Percentiles rank a stretch among this genome's conserved stretches.
phyloP scores from a whole-genome alignment of 37 sponge, comb jelly and placozoan species.

The Cliona cf. orientalis region DNA sequence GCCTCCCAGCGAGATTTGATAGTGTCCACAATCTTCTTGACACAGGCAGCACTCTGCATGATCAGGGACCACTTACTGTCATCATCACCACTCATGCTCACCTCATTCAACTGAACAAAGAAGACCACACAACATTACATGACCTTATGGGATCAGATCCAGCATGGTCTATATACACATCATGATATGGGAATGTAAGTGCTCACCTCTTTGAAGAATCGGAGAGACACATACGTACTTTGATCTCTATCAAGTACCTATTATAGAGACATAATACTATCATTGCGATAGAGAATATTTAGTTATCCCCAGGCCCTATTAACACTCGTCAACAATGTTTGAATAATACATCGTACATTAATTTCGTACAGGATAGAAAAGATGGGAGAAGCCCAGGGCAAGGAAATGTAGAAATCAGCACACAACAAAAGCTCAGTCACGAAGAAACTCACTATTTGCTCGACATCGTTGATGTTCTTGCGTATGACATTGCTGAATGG shows the following conservation, averaged over 20 bases:
- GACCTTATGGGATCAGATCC: background rate
- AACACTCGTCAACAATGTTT: too few relatives aligned
- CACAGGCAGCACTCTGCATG: conserved; percentile 11
- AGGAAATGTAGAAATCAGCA: background rate
- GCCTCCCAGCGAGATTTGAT: conserved; percentile 41
- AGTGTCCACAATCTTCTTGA: conserved; percentile 11
- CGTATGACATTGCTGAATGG: conserved; percentile 39
- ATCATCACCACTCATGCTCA: conserved; percentile 31
- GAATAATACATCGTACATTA: background rate
- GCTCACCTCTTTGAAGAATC: conserved; percentile 54
- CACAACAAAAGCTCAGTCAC: background rate
- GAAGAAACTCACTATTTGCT: conserved; percentile 41
- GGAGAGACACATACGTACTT: background rate
- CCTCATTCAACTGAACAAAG: too few relatives aligned
- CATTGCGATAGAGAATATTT: background rate
- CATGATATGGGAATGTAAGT: background rate
- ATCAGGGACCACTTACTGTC: conserved; percentile 20
- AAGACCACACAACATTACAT: background rate
- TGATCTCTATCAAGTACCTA: conserved; percentile 44
- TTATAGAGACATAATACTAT: background rate
- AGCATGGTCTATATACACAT: background rate
- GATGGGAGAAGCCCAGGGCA: too few relatives aligned
- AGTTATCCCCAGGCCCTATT: too few relatives aligned
- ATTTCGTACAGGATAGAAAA: background rate
- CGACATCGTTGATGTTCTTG: conserved; percentile 59